phyloP scores from a whole-genome alignment of 1,140 invertebrate species.

The Cecropterus lyciades region DNA sequence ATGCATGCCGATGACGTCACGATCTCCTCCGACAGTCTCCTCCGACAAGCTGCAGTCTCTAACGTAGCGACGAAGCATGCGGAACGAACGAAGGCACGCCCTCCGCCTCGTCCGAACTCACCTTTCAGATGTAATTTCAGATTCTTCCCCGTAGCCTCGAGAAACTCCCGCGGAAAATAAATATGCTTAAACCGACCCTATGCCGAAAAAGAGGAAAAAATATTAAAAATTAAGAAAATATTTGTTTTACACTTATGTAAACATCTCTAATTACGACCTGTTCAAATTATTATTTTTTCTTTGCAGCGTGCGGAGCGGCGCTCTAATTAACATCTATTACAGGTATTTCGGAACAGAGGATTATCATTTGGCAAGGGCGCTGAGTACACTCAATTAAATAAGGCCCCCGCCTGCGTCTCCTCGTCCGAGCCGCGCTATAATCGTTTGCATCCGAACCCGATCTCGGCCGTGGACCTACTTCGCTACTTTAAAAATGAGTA shows the following conservation, averaged over 20 bases:
- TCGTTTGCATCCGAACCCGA: neutral
- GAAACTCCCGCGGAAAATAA: conserved; percentile 71
- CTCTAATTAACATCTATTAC: conserved; percentile 82
- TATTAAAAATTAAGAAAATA: conserved; percentile 83
- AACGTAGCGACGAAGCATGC: neutral
- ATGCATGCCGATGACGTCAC: conserved; percentile 39
- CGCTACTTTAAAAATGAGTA: neutral
- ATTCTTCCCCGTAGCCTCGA: conserved; percentile 64
- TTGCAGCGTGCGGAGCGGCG: conserved; percentile 63
- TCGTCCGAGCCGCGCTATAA: conserved; percentile 28
- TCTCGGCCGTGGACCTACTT: conserved; percentile 11
- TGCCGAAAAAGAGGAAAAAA: conserved; percentile 67
- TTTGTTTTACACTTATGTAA: conserved; percentile 81
- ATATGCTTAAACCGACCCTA: conserved; percentile 79
- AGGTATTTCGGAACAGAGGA: conserved; percentile 76
- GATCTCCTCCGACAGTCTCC: neutral
- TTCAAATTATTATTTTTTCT: conserved; percentile 82
- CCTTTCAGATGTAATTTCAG: conserved; percentile 68
- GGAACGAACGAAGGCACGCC: conserved; percentile 10
- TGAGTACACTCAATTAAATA: conserved; percentile 80
- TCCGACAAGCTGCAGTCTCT: neutral
- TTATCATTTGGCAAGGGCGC: conserved; percentile 74
- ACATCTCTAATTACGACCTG: conserved; percentile 82
- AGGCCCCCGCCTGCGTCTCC: conserved; percentile 51
- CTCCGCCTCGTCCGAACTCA: conserved; percentile 46